Base-by-base conservation (phyloP, 2,113 vertebrate genomes). In the Megaptera novaeangliae region DNA sequence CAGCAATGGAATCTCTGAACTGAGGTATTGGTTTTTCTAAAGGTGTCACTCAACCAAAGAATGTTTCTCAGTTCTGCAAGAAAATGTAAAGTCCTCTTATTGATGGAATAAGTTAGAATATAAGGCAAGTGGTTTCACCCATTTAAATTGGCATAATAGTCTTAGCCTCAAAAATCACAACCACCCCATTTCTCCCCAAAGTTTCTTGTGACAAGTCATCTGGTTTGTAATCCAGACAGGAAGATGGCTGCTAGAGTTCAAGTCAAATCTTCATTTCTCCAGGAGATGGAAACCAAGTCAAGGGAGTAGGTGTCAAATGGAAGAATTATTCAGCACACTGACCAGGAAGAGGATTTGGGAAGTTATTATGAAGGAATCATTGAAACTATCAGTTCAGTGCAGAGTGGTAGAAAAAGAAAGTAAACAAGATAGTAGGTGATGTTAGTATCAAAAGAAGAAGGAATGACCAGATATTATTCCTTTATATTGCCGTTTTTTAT, bases 11-110 rank as follows among this genome's bases (percentile, higher is more conserved):
- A 94, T 97, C 96, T 97, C 75, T 97, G 96, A 97, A 97, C 96
- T 97, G 96, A 97, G 89, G 95, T 97, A 97, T 96, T 97, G 92
- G 94, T 97, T 98, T 97, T 96, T 61, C 52, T 91, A 89, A 89
- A 95, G 78, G 78, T 96, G 96, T 95, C 97, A 97, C 23, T 96
- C 97, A 97, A 96, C 89, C 93, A 94, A 81, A 95, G 85, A 97
- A 23, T 81, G 63, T 92, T 97, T 96, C 80, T 88, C 92, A 94
- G 71, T 88, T 61, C 63, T 68, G 66, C 14, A 96, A 92, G 77
- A 84, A 94, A 96, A 97, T 95, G 87, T 93, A 96, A 96, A 97
- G 83, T 77, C 49, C 52, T 95, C 31, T 95, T 95, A 82, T 52
- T 96, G 97, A 96, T 94, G 41, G 83, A 84, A 94, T 97, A 88